Evolutionary conservation across 1,140 invertebrate species (phyloP).

Genomic region (Aphelinus certus): DNA sequence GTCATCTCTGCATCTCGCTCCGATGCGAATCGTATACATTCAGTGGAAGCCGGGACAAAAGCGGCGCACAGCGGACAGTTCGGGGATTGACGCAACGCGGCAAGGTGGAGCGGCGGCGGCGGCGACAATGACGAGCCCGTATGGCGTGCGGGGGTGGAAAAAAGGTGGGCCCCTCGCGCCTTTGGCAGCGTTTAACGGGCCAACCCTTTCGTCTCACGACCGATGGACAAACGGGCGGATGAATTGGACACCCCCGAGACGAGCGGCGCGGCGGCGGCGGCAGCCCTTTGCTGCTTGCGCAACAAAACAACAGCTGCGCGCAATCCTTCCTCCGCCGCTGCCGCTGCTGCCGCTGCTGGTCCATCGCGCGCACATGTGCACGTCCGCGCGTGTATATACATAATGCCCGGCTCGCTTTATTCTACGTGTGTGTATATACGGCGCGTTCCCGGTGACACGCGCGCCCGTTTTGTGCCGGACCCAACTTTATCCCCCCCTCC

Average conservation of each 20-base stretch:
- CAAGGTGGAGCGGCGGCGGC: background rate
- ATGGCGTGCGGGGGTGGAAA: conserved; percentile 14
- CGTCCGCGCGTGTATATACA: background rate
- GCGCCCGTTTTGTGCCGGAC: conserved; percentile 52
- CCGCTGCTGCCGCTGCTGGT: background rate
- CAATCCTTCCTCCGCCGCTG: conserved; percentile 20
- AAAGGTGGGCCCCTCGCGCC: conserved; percentile 3
- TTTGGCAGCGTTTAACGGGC: background rate
- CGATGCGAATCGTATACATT: no score
- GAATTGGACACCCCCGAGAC: conserved; percentile 51
- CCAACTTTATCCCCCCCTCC: conserved; percentile 42
- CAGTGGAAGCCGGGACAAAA: no score
- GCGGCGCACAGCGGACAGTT: no score
- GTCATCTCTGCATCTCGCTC: no score
- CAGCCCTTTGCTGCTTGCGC: conserved; percentile 43
- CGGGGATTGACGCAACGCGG: background rate
- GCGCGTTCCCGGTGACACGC: no score
- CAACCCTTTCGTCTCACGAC: conserved; percentile 30
- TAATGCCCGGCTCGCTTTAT: conserved; percentile 4
- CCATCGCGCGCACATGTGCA: background rate
- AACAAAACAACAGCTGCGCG: conserved; percentile 65
- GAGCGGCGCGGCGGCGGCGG: background rate
- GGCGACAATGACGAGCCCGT: background rate
- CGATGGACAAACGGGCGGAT: conserved; percentile 47
- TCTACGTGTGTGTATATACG: background rate